Base-by-base conservation (phyloP, 2,797 vertebrate species). In the Hypotaenidia okinawae region DNA sequence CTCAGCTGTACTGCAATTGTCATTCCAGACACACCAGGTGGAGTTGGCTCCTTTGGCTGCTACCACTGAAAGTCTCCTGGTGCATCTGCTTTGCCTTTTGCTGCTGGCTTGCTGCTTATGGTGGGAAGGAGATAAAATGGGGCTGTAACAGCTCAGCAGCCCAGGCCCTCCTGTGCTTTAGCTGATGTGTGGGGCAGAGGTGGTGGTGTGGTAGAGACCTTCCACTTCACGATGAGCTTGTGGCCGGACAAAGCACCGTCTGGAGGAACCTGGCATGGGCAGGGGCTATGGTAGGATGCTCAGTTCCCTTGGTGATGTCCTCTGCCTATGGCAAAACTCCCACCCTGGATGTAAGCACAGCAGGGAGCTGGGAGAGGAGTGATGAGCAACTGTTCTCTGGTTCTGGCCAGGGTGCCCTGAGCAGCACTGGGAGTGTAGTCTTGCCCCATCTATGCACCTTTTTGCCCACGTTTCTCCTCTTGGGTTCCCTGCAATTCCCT, bases 101-200 rank as follows among this genome's bases (percentile, higher is more conserved):
- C 45, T 81, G 28, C n/a, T 28, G 9, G 1, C 14, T 28, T 2
- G 1, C 63, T 83, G 41, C 45, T 21, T 47, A 23, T 13, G 43
- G 68, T 49, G 39, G 47, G 52, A 47, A 73, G 67, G 55, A 61
- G 49, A 4, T 69, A 33, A 45, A 32, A 18, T 13, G 15, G 24
- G 51, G 30, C 45, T 51, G 7, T 33, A 21, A 11, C 1, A 4
- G 45, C 35, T 66, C 51, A 64, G 75, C 45, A 70, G 70, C 1
- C 0, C 45, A 16, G 37, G 21, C 33, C 22, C 49, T 0, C 5
- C 1, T 3, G 58, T 76, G 43, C 33, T 45, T 7, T 27, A 47
- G 35, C 47, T 0, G 2, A 10, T 39, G 67, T 19, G 5, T 49
- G 39, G 41, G 41, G 15, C 32, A n/a, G 70, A 76, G 39, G 47